phyloP scores from a whole-genome alignment of 2,797 vertebrate species.

The Melanotaenia trifasciata region DNA sequence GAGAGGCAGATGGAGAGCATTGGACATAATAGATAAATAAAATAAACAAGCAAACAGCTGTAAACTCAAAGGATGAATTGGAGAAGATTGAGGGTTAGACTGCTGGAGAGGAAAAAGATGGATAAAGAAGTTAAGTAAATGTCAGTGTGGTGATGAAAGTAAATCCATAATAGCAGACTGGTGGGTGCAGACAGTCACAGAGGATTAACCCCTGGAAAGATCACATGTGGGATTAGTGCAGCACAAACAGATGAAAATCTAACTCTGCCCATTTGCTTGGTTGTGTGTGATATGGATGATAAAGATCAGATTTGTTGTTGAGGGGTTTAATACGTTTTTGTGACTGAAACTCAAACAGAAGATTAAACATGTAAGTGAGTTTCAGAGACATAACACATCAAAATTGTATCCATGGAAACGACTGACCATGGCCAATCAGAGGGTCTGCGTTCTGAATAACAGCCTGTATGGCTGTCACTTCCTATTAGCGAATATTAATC shows the following conservation, averaged over 20 bases:
- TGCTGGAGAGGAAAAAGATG: neutral
- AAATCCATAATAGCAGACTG: slow-evolving; percentile 27
- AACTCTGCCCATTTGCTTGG: slow-evolving; percentile 15
- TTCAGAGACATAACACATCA: slow-evolving; percentile 13
- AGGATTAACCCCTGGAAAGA: slow-evolving; percentile 45
- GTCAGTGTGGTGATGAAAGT: slow-evolving; percentile 21
- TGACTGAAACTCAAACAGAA: slow-evolving; percentile 24
- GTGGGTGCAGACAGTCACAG: slow-evolving; percentile 9
- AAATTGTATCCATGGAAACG: slow-evolving; percentile 13
- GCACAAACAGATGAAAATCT: slow-evolving; percentile 37
- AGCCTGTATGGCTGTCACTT: neutral
- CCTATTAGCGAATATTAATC: neutral
- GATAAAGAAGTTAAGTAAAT: slow-evolving; percentile 25
- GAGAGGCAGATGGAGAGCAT: neutral
- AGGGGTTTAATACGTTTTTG: slow-evolving; percentile 36
- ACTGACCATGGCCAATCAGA: slow-evolving; percentile 14
- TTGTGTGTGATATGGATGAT: slow-evolving; percentile 13
- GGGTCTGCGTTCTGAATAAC: neutral
- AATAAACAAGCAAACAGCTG: neutral
- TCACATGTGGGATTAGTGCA: slow-evolving; percentile 43
- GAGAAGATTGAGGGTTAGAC: slow-evolving; percentile 11
- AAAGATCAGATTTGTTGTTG: slow-evolving; percentile 30
- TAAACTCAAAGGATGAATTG: neutral
- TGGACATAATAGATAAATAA: neutral
- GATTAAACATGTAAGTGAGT: slow-evolving; percentile 25